Evolutionary conservation across 2,888 invertebrate species (phyloP).

Genomic region (Gibbula magus): DNA sequence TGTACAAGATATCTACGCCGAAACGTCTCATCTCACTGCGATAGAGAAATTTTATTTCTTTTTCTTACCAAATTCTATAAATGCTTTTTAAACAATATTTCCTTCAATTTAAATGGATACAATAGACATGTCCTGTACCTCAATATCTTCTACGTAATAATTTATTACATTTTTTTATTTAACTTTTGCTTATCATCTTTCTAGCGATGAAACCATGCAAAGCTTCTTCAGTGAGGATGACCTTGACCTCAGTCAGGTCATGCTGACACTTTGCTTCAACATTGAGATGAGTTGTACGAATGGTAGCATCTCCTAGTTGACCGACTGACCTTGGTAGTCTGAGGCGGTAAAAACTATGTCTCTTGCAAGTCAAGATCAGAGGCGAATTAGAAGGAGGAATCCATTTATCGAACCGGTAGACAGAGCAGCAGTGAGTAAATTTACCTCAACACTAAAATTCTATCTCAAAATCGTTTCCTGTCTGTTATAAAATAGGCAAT

Average conservation of each 20-base stretch:
- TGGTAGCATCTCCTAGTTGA: constrained; percentile 26
- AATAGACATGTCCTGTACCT: no score
- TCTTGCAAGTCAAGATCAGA: not conserved
- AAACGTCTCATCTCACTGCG: no score
- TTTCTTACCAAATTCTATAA: no score
- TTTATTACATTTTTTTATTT: no score
- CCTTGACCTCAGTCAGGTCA: constrained; percentile 1
- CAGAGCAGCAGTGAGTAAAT: constrained; percentile 34
- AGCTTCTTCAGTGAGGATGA: not conserved
- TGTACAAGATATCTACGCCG: no score
- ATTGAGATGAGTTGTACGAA: constrained; percentile 6
- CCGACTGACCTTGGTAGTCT: constrained; percentile 37
- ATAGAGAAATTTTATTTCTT: no score
- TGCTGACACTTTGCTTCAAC: not conserved
- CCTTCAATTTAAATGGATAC: no score
- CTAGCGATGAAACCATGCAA: no score
- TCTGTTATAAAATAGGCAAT: not conserved
- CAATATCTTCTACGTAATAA: no score
- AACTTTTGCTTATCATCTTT: no score
- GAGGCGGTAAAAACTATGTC: constrained; percentile 20
- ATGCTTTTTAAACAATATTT: no score
- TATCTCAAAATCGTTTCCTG: not conserved
- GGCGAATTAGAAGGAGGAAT: constrained; percentile 18
- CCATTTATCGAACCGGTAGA: constrained; percentile 34
- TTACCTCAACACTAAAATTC: not conserved